A percentile compares a stretch with the other conserved stretches of the same genome.
These are phyloP conservation scores for Drosophila colorata DNA, from an alignment of 2,888 invertebrate species.

Conservation along the genomic window DNA sequence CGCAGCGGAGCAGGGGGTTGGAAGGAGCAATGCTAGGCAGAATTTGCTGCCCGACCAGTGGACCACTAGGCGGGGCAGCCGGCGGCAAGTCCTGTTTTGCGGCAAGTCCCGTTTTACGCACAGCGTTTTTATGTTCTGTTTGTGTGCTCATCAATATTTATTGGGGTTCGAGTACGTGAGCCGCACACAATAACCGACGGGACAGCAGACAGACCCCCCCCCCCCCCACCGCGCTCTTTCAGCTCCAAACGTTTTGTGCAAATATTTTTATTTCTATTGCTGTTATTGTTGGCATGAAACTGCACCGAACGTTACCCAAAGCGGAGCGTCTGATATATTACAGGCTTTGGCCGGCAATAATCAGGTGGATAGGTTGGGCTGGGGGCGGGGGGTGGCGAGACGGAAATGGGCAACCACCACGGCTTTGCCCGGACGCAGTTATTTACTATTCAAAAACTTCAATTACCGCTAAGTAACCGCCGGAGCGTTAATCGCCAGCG, in stretches of 20 bases:
- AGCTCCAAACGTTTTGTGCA: conserved; percentile 31
- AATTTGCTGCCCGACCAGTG: conserved; percentile 10
- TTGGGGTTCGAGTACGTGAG: conserved; percentile 79
- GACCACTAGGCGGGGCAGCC: conserved; percentile 14
- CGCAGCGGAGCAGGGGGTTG: neutral
- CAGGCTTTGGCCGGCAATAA: conserved; percentile 38
- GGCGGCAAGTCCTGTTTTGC: conserved; percentile 22
- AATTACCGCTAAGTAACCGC: conserved; percentile 70
- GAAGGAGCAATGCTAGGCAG: neutral
- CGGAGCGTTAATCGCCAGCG: conserved; percentile 47
- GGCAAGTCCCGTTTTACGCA: conserved; percentile 54
- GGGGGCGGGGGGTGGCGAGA: neutral
- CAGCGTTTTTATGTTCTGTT: conserved; percentile 77
- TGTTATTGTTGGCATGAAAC: conserved; percentile 25
- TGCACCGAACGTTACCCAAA: neutral
- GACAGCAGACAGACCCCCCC: no score
- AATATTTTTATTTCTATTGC: conserved; percentile 51
- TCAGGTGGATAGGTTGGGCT: neutral
- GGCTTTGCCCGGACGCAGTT: conserved; percentile 20
- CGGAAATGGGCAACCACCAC: conserved; percentile 5
- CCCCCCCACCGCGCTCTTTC: neutral
- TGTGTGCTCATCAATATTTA: conserved; percentile 81
- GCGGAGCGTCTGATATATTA: conserved; percentile 41
- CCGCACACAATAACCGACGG: conserved; percentile 65
- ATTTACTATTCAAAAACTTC: conserved; percentile 77